Percentiles rank a stretch among this genome's conserved stretches.
These are phyloP conservation scores for Zelleria hepariella DNA, from an alignment of 2,888 invertebrate genomes.

Conservation along the genomic window DNA sequence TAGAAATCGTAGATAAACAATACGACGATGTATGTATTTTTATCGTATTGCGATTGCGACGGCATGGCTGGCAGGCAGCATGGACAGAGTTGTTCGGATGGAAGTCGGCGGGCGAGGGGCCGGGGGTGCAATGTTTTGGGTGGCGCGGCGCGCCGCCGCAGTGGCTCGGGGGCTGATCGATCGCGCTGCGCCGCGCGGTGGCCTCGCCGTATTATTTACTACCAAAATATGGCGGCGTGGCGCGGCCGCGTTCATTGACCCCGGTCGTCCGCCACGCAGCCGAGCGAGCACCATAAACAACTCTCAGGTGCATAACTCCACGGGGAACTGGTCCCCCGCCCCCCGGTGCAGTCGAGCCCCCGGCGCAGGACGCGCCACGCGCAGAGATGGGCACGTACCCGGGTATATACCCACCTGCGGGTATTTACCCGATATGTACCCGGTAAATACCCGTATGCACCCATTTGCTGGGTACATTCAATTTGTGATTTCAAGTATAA, in stretches of 20 bases:
- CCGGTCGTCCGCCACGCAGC: slow-evolving; percentile 31
- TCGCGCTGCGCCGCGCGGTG: slow-evolving; percentile 52
- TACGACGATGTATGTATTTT: too few species aligned
- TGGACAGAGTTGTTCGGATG: not conserved
- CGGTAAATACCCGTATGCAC: too few species aligned
- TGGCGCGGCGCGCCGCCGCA: slow-evolving; percentile 48
- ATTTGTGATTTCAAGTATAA: too few species aligned
- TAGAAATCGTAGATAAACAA: too few species aligned
- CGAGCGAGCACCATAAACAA: slow-evolving; percentile 41
- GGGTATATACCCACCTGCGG: too few species aligned
- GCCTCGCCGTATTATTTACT: slow-evolving; percentile 47
- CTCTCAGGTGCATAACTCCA: slow-evolving; percentile 35
- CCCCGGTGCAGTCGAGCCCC: slow-evolving; percentile 20
- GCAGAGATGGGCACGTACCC: too few species aligned
- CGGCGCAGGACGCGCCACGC: slow-evolving; percentile 15
- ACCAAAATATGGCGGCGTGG: slow-evolving; percentile 64
- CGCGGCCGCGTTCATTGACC: slow-evolving; percentile 55
- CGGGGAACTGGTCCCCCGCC: slow-evolving; percentile 46
- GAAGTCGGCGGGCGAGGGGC: not conserved
- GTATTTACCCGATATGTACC: too few species aligned
- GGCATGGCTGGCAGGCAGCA: not conserved
- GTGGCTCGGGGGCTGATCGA: slow-evolving; percentile 48
- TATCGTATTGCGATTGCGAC: not conserved
- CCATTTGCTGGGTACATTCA: too few species aligned
- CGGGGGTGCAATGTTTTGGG: slow-evolving; percentile 52